These are phyloP conservation scores for Macrotis lagotis DNA, from an alignment of 2,113 vertebrate species.

Conservation along the genomic window DNA sequence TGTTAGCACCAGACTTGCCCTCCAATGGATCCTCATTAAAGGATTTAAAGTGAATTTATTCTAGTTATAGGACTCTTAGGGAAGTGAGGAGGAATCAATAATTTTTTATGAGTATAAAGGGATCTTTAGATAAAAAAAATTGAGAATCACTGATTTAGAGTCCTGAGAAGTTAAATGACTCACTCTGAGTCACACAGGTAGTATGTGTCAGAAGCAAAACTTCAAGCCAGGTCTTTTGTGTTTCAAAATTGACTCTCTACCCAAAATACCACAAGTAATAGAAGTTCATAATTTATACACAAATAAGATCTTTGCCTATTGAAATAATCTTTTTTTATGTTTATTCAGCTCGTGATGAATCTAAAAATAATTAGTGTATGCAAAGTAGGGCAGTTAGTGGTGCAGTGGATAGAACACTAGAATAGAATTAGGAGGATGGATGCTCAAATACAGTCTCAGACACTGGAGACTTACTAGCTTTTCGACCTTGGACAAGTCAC, in stretches of 20 bases:
- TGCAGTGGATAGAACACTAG: too few relatives aligned
- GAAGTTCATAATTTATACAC: background rate
- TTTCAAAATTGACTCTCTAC: background rate
- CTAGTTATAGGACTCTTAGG: background rate
- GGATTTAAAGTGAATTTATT: too few relatives aligned
- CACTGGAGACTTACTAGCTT: too few relatives aligned
- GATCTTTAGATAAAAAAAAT: background rate
- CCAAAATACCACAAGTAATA: background rate
- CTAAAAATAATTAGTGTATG: background rate
- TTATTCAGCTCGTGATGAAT: background rate
- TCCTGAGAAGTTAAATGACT: background rate
- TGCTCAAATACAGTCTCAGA: too few relatives aligned
- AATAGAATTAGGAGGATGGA: too few relatives aligned
- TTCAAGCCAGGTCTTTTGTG: background rate
- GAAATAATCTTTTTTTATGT: background rate
- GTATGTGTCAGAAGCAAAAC: background rate
- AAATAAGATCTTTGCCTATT: background rate
- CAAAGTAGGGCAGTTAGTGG: constrained; percentile 31
- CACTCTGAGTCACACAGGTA: background rate
- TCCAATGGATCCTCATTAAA: too few relatives aligned
- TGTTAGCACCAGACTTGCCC: too few relatives aligned
- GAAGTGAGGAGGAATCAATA: background rate
- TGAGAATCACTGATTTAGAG: background rate
- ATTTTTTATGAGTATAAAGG: background rate
- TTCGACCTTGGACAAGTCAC: too few relatives aligned